phyloP scores from a whole-genome alignment of 2,113 vertebrate species.

The Catharus bicknelli region DNA sequence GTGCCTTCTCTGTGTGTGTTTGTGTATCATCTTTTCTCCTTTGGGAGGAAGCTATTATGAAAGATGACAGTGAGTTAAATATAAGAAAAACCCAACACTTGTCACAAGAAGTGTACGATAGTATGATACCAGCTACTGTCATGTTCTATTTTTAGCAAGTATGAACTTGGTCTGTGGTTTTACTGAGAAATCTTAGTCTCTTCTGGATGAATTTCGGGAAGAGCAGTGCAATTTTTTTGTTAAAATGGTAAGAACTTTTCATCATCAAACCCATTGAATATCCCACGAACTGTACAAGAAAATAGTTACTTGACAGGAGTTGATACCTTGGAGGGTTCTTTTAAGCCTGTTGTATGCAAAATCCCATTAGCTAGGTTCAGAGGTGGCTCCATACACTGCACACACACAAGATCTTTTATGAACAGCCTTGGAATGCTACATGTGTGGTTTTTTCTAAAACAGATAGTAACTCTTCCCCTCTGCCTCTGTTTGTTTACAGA shows the following conservation, averaged over 20 bases:
- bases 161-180: background rate
- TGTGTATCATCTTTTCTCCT: background rate
- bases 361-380: background rate
- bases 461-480: conserved; percentile 19
- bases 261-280: background rate
- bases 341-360: background rate
- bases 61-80: background rate
- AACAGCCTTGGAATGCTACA: background rate
- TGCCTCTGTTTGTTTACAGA: conserved; percentile 27
- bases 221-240: background rate
- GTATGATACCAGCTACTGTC: background rate
- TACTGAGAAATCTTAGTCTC: background rate
- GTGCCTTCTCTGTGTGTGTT: background rate
- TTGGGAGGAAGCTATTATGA: background rate
- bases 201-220: background rate
- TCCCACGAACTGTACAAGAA: background rate
- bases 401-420: background rate
- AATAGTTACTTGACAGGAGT: background rate
- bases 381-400: background rate
- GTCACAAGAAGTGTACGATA: background rate
- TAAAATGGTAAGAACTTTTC: background rate
- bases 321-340: background rate
- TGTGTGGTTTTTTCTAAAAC: conserved; percentile 27
- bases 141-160: background rate
- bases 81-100: background rate